Evolutionary conservation across 2,113 vertebrate species (phyloP), one percentile per base, ranked within the genome.

Genomic region (Lophura nycthemera): DNA sequence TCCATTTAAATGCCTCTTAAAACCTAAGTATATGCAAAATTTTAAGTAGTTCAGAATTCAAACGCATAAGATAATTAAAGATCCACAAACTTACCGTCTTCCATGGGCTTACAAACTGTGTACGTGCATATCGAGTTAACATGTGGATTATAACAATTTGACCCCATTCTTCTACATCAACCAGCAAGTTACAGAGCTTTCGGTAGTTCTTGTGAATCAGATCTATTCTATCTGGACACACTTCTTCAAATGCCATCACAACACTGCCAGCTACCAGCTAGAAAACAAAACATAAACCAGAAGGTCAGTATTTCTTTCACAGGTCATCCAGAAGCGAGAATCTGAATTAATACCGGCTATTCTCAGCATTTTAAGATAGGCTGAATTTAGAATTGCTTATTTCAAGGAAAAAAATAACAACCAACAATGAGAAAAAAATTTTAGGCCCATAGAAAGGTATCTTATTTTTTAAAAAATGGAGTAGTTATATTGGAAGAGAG

Each of bases 101-200:
- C 99, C 99, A 99, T 11, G 99, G 99, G 66, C 98, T 99, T 87
- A 97, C 93, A 95, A 99, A 99, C 97, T 99, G 99, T 1, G 99
- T 99, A 50, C 99, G 98, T 76, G 99, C 99, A 19, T 99, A 99
- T 66, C 99, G 98, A 48, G 99, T 99, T 83, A 99, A 97, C 99
- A 99, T 99, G 97, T 98, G 98, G 95, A 99, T 99, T 95, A 99
- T 99, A 90, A 99, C 98, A 95, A 99, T 98, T 96, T 99, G 99
- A 25, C 99, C 99, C 99, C 99, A 99, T 95, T 99, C 99, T 96
- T 99, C 99, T 80, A 99, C 99, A 3, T 99, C 99, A 91, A 99
- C 98, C 95, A 99, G 95, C 91, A 99, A 98, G 97, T 99, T 99
- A 64, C 99, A 99, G 21, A 99, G 98, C 94, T 99, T 99, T 75